Evolutionary conservation across 2,888 invertebrate species (phyloP), one percentile per base, ranked within the genome.

Genomic region (Unio delphinus): DNA sequence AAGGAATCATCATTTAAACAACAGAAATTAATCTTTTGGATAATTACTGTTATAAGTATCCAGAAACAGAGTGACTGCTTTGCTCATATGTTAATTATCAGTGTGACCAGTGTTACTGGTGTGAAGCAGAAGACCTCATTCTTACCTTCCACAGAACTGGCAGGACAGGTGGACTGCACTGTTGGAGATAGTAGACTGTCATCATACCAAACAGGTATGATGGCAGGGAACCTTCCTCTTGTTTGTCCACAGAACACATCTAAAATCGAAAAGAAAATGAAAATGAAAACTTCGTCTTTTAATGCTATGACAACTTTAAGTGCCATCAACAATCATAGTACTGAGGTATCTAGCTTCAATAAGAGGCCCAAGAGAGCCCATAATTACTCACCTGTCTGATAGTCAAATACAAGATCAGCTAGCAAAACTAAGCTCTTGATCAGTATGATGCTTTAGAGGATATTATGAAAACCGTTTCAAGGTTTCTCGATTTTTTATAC

Each of bases 111-210:
- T 45, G 45, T 15, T 11, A 45, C 11, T 15, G 15, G 15, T 45
- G 3, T 45, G 45, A 11, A 15, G 11, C 15, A 45, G 15, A 45
- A 45, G 11, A 45, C 45, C 45, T 60, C 7, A 61, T 55, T 64
- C 66, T 20, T 76, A 91, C 86, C 79, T 90, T 89, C 73, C 91
- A 91, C 11, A 92, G 82, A 34, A 91, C 89, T 26, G 92, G 92
- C 55, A 92, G 83, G 3, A 90, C 85, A 5, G 86, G 87, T 5
- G 82, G 86, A 4, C 74, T 72, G 55, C 82, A 75, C 73, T 90
- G 90, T 78, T 92, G 92, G 63, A 92, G 86, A 80, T 88, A 92
- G 81, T 91, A 91, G 11, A 92, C 86, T 0, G 91, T 88, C 90
- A 92, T 89, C 58, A 92, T 73, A 54, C 89, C 85, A 80, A 90